These are phyloP conservation scores for Matsumyia berberina DNA, from an alignment of 2,888 invertebrate species.

Conservation along the genomic window DNA sequence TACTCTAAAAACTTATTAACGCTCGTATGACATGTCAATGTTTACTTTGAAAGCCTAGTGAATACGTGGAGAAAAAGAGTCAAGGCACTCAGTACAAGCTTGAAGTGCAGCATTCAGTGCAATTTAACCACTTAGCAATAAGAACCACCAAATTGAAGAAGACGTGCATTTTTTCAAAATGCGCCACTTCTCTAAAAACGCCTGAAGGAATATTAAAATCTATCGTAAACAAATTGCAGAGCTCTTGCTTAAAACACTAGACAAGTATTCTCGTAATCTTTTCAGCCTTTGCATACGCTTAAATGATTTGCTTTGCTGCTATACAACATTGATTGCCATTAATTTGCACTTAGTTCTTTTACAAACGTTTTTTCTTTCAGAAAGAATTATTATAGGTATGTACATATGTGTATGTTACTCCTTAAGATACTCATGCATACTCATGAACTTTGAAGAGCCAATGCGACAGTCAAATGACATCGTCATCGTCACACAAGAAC, in stretches of 20 bases:
- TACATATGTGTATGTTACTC: background rate
- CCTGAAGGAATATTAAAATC: slow-evolving; percentile 4
- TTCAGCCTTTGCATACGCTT: background rate
- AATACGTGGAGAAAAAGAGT: slow-evolving; percentile 6
- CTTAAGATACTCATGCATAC: slow-evolving; percentile 19
- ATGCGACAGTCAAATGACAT: background rate
- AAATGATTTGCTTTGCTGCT: slow-evolving; percentile 1
- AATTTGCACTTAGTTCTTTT: slow-evolving; percentile 23
- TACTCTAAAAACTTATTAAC: slow-evolving; percentile 13
- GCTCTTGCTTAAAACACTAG: slow-evolving; percentile 3
- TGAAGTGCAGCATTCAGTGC: slow-evolving; percentile 20
- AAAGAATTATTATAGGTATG: background rate
- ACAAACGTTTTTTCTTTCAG: slow-evolving; percentile 1
- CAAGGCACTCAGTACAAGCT: background rate
- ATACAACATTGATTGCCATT: slow-evolving; percentile 21
- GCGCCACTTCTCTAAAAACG: background rate
- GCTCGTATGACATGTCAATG: slow-evolving; percentile 7
- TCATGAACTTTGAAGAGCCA: background rate
- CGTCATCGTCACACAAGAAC: background rate
- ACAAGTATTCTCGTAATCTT: slow-evolving; percentile 1
- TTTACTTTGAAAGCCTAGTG: slow-evolving; percentile 3
- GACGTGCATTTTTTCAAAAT: background rate
- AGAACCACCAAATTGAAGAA: slow-evolving; percentile 23
- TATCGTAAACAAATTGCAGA: slow-evolving; percentile 11
- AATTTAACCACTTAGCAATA: slow-evolving; percentile 30